phyloP scores from a whole-genome alignment of 2,113 vertebrate species.

The Triplophysa dalaica region DNA sequence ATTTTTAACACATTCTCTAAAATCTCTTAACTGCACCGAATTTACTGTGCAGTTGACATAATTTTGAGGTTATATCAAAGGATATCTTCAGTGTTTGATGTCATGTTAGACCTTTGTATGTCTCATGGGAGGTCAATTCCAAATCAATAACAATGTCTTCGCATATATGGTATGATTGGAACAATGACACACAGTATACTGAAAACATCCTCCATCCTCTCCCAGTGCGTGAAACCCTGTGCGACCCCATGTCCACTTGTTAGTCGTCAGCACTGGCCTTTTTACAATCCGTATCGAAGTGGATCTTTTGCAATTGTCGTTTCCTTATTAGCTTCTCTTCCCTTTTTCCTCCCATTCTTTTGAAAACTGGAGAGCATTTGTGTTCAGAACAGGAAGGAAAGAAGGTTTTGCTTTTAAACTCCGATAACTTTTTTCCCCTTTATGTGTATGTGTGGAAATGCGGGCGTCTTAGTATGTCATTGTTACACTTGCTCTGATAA shows the following conservation, averaged over 20 bases:
- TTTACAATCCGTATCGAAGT: neutral
- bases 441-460: constrained; percentile 64
- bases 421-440: constrained; percentile 70
- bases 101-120: neutral
- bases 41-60: neutral
- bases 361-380: constrained; percentile 60
- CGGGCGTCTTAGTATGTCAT: constrained; percentile 69
- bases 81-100: constrained; percentile 1
- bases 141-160: constrained; percentile 10
- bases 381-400: constrained; percentile 75
- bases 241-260: neutral
- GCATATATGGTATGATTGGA: neutral
- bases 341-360: constrained; percentile 75
- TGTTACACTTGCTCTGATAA: constrained; percentile 63
- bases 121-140: neutral
- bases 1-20: neutral
- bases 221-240: constrained; percentile 7
- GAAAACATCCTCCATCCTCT: constrained; percentile 19
- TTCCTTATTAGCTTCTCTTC: constrained; percentile 60
- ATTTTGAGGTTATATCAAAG: neutral
- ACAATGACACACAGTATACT: neutral
- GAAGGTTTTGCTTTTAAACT: constrained; percentile 63
- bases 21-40: neutral
- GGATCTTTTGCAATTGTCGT: constrained; percentile 56
- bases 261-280: neutral